Evolutionary conservation across 2,113 vertebrate species (phyloP).

Genomic region (Eretmochelys imbricata): DNA sequence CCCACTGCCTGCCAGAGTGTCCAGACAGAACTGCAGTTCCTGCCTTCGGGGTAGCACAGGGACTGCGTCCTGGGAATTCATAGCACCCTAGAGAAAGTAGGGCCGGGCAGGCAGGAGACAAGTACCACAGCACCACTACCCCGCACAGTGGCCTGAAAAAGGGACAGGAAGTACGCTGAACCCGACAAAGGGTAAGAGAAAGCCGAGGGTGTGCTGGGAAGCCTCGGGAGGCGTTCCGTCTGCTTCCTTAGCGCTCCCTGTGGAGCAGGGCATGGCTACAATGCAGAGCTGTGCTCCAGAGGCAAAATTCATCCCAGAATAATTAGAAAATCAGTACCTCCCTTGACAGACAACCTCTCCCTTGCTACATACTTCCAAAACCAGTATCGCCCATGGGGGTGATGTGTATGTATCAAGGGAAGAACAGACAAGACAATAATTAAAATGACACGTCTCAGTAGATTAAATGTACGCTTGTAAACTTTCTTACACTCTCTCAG

Average conservation of each 20-base stretch:
- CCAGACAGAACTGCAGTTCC: not conserved
- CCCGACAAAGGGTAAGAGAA: not conserved
- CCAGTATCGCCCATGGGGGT: not conserved
- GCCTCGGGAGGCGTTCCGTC: not conserved
- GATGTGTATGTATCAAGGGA: not conserved
- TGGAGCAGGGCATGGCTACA: not conserved
- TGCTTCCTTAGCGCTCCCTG: not conserved
- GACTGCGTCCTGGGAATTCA: not conserved
- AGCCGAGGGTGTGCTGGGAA: not conserved
- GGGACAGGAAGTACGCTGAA: not conserved
- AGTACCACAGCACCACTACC: not conserved
- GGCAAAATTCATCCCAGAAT: not conserved
- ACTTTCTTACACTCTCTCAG: not conserved
- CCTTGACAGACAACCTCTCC: not conserved
- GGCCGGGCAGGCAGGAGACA: not conserved
- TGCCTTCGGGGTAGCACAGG: not conserved
- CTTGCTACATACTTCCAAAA: not conserved
- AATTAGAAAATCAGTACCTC: not conserved
- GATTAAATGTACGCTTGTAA: constrained; percentile 17
- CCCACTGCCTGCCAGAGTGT: not conserved
- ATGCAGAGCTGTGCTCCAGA: not conserved
- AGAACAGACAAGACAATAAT: constrained; percentile 26
- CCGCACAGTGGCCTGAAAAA: not conserved
- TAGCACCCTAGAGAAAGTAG: not conserved
- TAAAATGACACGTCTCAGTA: not conserved